Conservation (phyloP, 2,113 vertebrate genomes). For the Isurus oxyrinchus region DNA sequence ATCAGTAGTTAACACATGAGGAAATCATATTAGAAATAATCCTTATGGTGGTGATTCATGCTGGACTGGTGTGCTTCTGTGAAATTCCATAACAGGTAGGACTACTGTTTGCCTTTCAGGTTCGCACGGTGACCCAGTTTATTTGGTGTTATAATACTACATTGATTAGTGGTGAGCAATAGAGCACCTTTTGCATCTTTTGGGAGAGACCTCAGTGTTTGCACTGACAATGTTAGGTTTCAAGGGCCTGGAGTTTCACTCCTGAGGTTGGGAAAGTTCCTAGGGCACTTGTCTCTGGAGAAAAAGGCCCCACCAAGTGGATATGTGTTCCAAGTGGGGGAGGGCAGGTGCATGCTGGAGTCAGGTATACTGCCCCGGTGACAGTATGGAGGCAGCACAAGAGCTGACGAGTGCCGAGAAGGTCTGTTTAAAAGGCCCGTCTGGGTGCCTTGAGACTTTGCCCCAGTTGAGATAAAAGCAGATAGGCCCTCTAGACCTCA, state of each 20-base stretch:
- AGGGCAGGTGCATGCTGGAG: too few species aligned
- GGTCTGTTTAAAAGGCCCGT: too few species aligned
- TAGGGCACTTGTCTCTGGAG: too few species aligned
- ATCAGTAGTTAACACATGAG: neutral
- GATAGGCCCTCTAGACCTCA: neutral
- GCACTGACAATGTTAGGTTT: neutral
- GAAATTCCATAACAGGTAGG: neutral
- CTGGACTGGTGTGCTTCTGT: neutral
- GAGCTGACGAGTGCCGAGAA: too few species aligned
- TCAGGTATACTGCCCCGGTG: too few species aligned
- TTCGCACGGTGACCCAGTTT: neutral
- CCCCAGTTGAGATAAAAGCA: neutral
- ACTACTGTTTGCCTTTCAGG: neutral
- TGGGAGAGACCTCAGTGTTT: neutral
- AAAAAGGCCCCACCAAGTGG: too few species aligned
- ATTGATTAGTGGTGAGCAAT: neutral
- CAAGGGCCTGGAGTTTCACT: neutral
- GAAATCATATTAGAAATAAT: neutral
- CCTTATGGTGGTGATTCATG: neutral
- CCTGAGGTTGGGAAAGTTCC: too few species aligned
- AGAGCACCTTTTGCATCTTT: too few species aligned
- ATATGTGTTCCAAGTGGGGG: too few species aligned
- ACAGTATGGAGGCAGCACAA: too few species aligned
- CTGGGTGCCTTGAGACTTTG: neutral
- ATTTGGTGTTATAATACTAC: neutral